Conservation (phyloP, 2,113 vertebrate genomes). For the Vidua macroura region DNA sequence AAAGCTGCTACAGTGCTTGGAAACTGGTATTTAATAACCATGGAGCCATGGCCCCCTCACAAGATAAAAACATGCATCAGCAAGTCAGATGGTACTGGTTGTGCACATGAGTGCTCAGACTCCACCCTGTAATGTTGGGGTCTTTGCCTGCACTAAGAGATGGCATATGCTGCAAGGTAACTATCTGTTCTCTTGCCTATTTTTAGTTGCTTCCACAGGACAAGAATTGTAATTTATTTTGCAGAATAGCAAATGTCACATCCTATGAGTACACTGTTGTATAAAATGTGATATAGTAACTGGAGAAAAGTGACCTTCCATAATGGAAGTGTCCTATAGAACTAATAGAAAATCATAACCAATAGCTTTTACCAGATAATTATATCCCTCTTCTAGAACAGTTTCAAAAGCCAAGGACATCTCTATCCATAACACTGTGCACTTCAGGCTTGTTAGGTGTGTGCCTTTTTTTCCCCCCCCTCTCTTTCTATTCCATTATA, state of each 20-base stretch:
- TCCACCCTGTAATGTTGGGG: neutral
- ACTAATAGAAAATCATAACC: constrained; percentile 66
- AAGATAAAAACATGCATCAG: neutral
- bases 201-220: constrained; percentile 17
- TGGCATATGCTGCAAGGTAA: neutral
- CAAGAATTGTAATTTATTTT: constrained; percentile 31
- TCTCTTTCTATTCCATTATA: neutral
- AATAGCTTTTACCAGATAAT: constrained; percentile 50
- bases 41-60: neutral
- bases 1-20: neutral
- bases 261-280: neutral
- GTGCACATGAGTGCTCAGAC: no score
- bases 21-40: neutral
- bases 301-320: constrained; percentile 63
- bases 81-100: neutral
- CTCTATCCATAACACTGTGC: neutral
- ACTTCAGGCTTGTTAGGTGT: neutral
- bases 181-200: neutral
- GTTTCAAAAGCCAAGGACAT: constrained; percentile 38
- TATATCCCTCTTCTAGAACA: constrained; percentile 43
- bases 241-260: constrained; percentile 37
- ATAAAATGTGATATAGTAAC: constrained; percentile 2
- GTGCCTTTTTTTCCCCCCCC: neutral
- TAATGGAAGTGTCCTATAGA: constrained; percentile 58
- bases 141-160: neutral